Evolutionary conservation across 2,113 vertebrate genomes (phyloP).

Genomic region (Acrocephalus kingi): DNA sequence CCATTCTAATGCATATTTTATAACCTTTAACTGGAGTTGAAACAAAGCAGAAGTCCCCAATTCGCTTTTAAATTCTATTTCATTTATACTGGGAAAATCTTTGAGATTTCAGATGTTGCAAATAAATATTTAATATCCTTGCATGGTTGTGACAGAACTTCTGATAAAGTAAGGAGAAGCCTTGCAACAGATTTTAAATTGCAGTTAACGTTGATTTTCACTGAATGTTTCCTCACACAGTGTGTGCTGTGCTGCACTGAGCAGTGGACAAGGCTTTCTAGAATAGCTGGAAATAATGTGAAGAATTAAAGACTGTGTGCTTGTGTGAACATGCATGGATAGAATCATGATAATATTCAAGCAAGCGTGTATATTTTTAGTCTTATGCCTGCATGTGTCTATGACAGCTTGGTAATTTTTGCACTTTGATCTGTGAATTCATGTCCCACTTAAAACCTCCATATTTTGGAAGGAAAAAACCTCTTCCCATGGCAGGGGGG

Average conservation of each 20-base stretch:
- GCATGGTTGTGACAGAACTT: background rate
- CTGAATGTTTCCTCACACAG: background rate
- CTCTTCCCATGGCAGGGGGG: background rate
- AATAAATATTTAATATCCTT: background rate
- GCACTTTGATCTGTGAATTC: slow-evolving; percentile 57
- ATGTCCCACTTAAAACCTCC: slow-evolving; percentile 37
- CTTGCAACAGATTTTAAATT: background rate
- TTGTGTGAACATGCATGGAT: slow-evolving; percentile 23
- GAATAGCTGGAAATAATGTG: background rate
- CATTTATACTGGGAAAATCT: slow-evolving; percentile 29
- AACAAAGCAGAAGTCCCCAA: background rate
- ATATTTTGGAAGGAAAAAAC: background rate
- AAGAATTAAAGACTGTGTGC: background rate
- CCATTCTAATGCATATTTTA: slow-evolving; percentile 57
- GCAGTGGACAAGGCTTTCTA: background rate
- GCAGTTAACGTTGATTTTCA: background rate
- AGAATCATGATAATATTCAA: slow-evolving; percentile 18
- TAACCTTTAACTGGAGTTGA: slow-evolving; percentile 51
- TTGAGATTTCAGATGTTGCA: background rate
- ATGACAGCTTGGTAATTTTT: slow-evolving; percentile 63
- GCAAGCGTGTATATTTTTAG: slow-evolving; percentile 42
- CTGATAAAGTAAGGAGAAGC: background rate
- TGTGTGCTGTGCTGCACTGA: background rate
- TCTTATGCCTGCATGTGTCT: slow-evolving; percentile 23
- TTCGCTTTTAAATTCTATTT: slow-evolving; percentile 2